Evolutionary conservation across 2,888 invertebrate species (phyloP), one percentile per base, ranked within the genome.

Genomic region (Mystacides longicornis): DNA sequence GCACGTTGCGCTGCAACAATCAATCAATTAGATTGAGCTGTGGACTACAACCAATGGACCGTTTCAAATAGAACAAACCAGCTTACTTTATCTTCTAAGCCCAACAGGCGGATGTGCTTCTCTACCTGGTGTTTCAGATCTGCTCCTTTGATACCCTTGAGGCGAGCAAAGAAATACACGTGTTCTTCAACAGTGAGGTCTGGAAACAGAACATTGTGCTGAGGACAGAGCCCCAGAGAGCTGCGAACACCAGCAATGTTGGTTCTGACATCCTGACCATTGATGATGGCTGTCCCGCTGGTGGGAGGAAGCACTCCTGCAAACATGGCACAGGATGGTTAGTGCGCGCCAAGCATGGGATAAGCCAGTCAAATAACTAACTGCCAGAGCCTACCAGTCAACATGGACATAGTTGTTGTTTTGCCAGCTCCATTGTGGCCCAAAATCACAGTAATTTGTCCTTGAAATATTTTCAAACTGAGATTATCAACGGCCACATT

Each of bases 361-460:
- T n/a, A n/a, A n/a, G n/a, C n/a, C n/a, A n/a, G n/a, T n/a, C n/a
- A n/a, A n/a, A n/a, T n/a, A n/a, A n/a, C n/a, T n/a, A n/a, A n/a
- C n/a, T n/a, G n/a, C n/a, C n/a, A n/a, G n/a, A 45, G 20, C 27
- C 2, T 64, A 82, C 83, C 94, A 37, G 93, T 93, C 45, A 95
- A 71, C 86, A 95, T 93, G 0, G 91, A 90, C 79, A 95, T 93
- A 1, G 93, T 92, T 0, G 95, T 94, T 0, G 93, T 93, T 75
- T 95, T 95, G 9, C 94, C 94, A 49, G 94, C 94, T 2, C 95
- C 94, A 66, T 92, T 93, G 64, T 77, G 78, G 1, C 77, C 78
- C 7, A 78, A 67, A 33, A 78, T 62, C 1, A 89, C 91, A 0
- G 93, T 93, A 59, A 94, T 93, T 73, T 95, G 93, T 58, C 88